Evolutionary conservation across 2,888 invertebrate genomes (phyloP), one percentile per base, ranked within the genome.

Genomic region (Geophilus truncorum): DNA sequence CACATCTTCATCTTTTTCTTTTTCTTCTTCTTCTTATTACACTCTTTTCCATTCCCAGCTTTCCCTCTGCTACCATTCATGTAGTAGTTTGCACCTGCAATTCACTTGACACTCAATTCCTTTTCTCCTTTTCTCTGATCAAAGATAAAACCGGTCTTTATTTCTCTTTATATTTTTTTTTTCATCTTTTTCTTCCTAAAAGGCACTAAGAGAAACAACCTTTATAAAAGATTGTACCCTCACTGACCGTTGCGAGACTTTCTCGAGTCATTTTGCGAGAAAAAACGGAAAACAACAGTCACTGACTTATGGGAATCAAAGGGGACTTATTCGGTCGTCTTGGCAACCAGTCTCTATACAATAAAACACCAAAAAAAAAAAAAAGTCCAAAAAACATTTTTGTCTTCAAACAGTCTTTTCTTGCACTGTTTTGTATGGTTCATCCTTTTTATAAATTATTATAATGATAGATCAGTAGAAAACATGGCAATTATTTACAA

Each of bases 271-370:
- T 57, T 57, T 57, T 57, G 57, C 15, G 57, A 57, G 57, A 18
- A 57, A 57, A 57, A 57, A n/a, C 57, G 57, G 57, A 57, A 57
- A 57, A 57, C 57, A 57, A 57, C 57, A 57, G 57, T 57, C 57
- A 57, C 57, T 57, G 57, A 57, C 57, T 23, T 57, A 57, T 21
- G 23, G 23, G 57, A 23, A 57, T 18, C 23, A 18, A 57, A 57
- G 23, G 57, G 57, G 57, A 21, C n/a, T n/a, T 57, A 57, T n/a
- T 57, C n/a, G 23, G 57, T 57, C 9, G 40, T 15, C 40, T 12
- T 40, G 15, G 40, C 40, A 40, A 40, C 51, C 21, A 2, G 7
- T 57, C 57, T 57, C 23, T 57, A 57, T 57, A 57, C 57, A 57
- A 57, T 18, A 18, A 57, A 40, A 57, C 57, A 57, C 57, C 57